Percentiles rank a stretch among this genome's conserved stretches.
These are phyloP conservation scores for Therioaphis trifolii DNA, from an alignment of 2,888 invertebrate genomes.

Conservation along the genomic window DNA sequence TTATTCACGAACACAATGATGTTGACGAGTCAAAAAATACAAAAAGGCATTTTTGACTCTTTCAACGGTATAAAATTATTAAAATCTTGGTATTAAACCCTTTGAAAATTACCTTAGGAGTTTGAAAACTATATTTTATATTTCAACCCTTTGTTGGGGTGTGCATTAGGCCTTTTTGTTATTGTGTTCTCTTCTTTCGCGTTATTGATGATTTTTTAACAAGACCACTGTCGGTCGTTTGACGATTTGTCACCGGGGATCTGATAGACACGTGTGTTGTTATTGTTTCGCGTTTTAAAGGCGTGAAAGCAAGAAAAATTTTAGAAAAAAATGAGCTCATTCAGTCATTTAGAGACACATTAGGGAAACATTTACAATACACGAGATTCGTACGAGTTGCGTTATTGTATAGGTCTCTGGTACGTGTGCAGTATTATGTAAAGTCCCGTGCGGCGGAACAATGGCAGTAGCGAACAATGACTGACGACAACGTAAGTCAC, in stretches of 20 bases:
- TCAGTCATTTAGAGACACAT: slow-evolving; percentile 57
- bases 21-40: too few species aligned
- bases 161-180: neutral
- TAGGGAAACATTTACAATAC: slow-evolving; percentile 46
- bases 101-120: too few species aligned
- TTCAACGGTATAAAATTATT: too few species aligned
- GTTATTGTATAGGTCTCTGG: slow-evolving; percentile 23
- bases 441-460: slow-evolving; percentile 42
- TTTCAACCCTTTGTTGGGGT: too few species aligned
- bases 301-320: slow-evolving; percentile 37
- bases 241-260: slow-evolving; percentile 47
- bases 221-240: slow-evolving; percentile 7
- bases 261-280: slow-evolving; percentile 38
- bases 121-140: too few species aligned
- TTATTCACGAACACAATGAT: too few species aligned
- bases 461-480: slow-evolving; percentile 45
- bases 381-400: slow-evolving; percentile 39
- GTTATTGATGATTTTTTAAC: slow-evolving; percentile 37
- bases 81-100: too few species aligned
- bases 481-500: slow-evolving; percentile 61
- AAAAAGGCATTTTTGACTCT: too few species aligned
- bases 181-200: neutral
- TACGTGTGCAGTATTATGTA: slow-evolving; percentile 28
- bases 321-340: slow-evolving; percentile 39
- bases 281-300: slow-evolving; percentile 54